Conservation (phyloP, 2,113 vertebrate genomes). For the Aptenodytes patagonicus region DNA sequence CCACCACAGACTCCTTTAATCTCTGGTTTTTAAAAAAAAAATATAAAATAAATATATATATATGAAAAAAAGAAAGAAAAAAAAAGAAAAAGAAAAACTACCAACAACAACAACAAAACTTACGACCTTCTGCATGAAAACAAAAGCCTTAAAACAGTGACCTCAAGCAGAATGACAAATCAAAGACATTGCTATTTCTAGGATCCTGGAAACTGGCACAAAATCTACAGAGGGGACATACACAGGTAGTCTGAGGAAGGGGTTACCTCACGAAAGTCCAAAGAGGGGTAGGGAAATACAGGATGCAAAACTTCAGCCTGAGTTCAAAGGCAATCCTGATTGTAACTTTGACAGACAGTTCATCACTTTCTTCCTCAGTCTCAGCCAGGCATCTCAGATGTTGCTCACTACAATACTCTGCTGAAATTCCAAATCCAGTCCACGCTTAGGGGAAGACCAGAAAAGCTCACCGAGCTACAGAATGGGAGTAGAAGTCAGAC, state of each 20-base stretch:
- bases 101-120: neutral
- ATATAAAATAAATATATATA: too few relatives aligned
- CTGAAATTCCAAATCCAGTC: neutral
- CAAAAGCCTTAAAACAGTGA: neutral
- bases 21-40: neutral
- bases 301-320: neutral
- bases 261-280: neutral
- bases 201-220: neutral
- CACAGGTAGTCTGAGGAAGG: neutral
- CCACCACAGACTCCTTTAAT: neutral
- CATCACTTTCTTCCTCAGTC: neutral
- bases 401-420: neutral
- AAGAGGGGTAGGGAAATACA: neutral
- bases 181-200: neutral
- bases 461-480: neutral
- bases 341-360: neutral
- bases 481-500: neutral
- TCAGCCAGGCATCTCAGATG: neutral
- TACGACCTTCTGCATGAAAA: neutral
- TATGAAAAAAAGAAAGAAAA: too few relatives aligned
- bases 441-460: neutral
- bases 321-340: neutral
- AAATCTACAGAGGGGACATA: neutral
- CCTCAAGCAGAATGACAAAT: neutral
- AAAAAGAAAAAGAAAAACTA: neutral